phyloP scores from a whole-genome alignment of 2,797 vertebrate species.

The Parauchenoglanis ngamensis region DNA sequence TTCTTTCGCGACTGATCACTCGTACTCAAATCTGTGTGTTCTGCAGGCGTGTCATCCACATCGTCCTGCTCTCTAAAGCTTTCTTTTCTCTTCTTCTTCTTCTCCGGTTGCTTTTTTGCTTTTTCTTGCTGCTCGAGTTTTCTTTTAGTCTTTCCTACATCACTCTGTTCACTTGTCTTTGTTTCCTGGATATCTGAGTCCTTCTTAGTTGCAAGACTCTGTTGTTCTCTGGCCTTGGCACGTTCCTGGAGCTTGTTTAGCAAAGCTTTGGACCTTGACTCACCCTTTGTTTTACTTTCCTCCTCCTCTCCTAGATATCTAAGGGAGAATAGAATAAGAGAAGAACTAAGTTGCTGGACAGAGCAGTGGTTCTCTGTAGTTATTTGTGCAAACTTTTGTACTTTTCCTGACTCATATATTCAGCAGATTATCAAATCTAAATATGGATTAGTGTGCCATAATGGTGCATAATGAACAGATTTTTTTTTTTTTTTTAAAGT shows the following conservation, averaged over 20 bases:
- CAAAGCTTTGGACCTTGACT: slow-evolving; percentile 73
- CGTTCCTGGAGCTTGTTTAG: slow-evolving; percentile 81
- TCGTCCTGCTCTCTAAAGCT: neutral
- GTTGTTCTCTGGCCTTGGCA: slow-evolving; percentile 77
- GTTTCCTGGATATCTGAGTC: neutral
- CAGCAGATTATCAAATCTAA: neutral
- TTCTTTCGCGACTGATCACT: slow-evolving; percentile 13
- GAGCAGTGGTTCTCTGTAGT: neutral
- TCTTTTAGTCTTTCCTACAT: slow-evolving; percentile 47
- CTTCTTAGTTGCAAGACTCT: slow-evolving; percentile 39
- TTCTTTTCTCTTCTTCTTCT: slow-evolving; percentile 40
- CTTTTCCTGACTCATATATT: neutral
- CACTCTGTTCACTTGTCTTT: neutral
- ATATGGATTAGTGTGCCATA: neutral
- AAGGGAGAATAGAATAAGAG: neutral
- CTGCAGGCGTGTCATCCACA: neutral
- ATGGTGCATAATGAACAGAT: neutral
- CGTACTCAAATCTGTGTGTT: neutral
- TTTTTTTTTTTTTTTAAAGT: neutral
- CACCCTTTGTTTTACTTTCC: slow-evolving; percentile 44
- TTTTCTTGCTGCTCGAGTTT: slow-evolving; percentile 31
- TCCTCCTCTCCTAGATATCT: slow-evolving; percentile 81
- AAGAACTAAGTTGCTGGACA: neutral
- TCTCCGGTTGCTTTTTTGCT: slow-evolving; percentile 21
- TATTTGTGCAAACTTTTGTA: neutral